Base-by-base conservation (phyloP, 2,113 vertebrate genomes). In the Megaleporinus macrocephalus region DNA sequence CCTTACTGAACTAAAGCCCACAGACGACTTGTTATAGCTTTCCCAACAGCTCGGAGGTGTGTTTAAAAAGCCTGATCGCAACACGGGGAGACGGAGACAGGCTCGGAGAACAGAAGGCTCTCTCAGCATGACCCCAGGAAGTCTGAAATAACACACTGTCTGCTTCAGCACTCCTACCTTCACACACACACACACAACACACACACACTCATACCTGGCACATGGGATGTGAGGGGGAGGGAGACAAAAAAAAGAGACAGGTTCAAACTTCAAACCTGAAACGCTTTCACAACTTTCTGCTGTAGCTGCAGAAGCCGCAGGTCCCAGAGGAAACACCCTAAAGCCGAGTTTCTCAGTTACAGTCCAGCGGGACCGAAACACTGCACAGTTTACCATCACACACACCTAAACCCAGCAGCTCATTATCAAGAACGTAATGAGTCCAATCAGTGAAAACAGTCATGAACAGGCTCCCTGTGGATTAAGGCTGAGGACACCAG, bases 51-150 rank as follows among this genome's bases (percentile, higher is more conserved):
- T 87, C 47, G 20, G 53, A 87, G 73, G 80, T 83, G 80, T 61
- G 73, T 71, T 82, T 29, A 57, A 47, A 87, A 84, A n/a, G 73
- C 55, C 69, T 10, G 73, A 83, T 65, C 62, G 69, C 65, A 24
- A 63, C 59, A 65, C 24, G n/a, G 41, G 41, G 41, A 44, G 41
- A 44, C 41, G 9, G 7, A 65, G 57, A 51, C 16, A 55, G 22
- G 16, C 53, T 30, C 22, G 49, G 68, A 78, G 81, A 85, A 87
- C 86, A 87, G 86, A 87, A 87, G 86, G 86, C 70, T 72, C 47
- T 76, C 86, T 66, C 86, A 85, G 83, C 84, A 76, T 78, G 84
- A 84, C 62, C 65, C 59, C 82, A 75, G 85, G 81, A 86, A 83
- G 69, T 68, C 51, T 33, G 71, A 66, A 62, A 81, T 85, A 85